Percentiles rank a stretch among this genome's conserved stretches.
These are phyloP conservation scores for Panagrolaimus sp. DNA, from an alignment of 1,140 invertebrate species.

Conservation along the genomic window DNA sequence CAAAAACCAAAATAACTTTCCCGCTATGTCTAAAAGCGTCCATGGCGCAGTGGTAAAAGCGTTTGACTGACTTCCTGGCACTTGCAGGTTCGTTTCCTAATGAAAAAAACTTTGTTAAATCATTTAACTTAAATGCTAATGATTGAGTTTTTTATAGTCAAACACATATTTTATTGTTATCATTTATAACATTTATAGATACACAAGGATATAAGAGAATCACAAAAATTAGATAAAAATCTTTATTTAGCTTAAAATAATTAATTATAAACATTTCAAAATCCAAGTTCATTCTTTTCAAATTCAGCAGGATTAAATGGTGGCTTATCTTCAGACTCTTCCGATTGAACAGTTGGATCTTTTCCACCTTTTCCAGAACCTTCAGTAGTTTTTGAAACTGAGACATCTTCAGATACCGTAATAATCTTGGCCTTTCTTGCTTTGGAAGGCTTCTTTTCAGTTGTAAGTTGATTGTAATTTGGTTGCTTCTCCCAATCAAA, in stretches of 20 bases:
- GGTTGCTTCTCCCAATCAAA: slow-evolving; percentile 15
- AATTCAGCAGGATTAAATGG: slow-evolving; percentile 21
- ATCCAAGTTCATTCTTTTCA: slow-evolving; percentile 22
- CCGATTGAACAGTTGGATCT: neutral
- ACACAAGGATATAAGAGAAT: too few species aligned
- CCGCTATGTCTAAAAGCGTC: too few species aligned
- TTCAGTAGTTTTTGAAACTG: slow-evolving; percentile 14
- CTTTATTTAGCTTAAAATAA: neutral
- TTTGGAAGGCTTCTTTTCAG: neutral
- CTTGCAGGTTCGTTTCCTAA: too few species aligned
- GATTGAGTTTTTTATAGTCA: too few species aligned
- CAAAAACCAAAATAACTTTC: too few species aligned
- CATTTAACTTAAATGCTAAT: too few species aligned
- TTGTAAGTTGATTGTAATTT: slow-evolving; percentile 15
- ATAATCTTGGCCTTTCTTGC: neutral
- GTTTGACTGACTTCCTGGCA: too few species aligned
- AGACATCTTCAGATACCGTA: slow-evolving; percentile 4
- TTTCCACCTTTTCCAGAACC: neutral
- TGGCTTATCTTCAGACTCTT: slow-evolving; percentile 16
- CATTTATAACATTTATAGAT: too few species aligned
- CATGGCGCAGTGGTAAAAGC: too few species aligned
- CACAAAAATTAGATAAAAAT: too few species aligned
- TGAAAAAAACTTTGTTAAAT: too few species aligned
- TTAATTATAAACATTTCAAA: slow-evolving; percentile 12
- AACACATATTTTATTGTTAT: too few species aligned